Percentiles rank a stretch among this genome's conserved stretches.
phyloP scores from a whole-genome alignment of 1,140 invertebrate species.

The Whitmania pigra region DNA sequence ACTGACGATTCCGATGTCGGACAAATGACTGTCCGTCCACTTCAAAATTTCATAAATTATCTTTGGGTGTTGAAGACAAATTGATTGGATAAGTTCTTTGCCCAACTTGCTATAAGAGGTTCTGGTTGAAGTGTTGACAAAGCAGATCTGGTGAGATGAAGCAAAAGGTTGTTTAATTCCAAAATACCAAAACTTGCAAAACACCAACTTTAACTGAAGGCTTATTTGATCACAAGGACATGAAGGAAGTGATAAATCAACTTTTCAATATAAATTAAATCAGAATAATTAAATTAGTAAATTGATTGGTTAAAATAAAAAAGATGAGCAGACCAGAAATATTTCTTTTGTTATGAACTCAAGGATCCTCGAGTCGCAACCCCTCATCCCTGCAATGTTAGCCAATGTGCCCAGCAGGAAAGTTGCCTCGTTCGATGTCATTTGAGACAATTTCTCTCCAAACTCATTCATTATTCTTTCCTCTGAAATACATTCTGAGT shows the following conservation, averaged over 20 bases:
- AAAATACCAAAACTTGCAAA: no score
- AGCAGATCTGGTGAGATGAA: not conserved
- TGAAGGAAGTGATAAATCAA: no score
- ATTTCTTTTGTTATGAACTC: no score
- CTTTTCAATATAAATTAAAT: no score
- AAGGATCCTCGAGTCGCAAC: not conserved
- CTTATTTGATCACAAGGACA: no score
- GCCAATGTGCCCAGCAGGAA: not conserved
- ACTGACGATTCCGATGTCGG: conserved; percentile 4
- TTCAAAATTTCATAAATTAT: not conserved
- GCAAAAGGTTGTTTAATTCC: no score
- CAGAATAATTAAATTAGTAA: no score
- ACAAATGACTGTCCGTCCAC: not conserved
- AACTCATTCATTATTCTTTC: not conserved
- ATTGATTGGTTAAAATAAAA: no score
- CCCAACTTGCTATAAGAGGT: conserved; percentile 1
- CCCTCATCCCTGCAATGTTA: not conserved
- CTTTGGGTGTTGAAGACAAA: not conserved
- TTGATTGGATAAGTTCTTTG: not conserved
- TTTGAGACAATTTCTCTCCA: not conserved
- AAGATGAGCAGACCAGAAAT: no score
- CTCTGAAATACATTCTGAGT: not conserved
- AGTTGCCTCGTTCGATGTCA: not conserved
- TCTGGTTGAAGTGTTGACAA: not conserved
- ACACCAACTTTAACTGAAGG: no score